Evolutionary conservation across 2,888 invertebrate species (phyloP).

Genomic region (Ypsolopha scabrella): DNA sequence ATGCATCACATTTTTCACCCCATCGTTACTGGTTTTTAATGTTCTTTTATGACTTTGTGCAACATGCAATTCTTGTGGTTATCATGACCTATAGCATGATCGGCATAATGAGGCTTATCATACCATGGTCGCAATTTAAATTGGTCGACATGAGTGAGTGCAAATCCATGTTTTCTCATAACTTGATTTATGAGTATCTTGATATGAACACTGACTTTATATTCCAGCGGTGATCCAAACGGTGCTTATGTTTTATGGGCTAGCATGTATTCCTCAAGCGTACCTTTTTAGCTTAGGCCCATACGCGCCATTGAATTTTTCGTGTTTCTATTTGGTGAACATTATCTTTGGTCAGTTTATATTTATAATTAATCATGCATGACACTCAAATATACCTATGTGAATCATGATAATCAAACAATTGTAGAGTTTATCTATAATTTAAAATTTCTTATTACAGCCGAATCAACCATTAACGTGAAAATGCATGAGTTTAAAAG

Average conservation of each 20-base stretch:
- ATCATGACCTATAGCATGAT: constrained; percentile 30
- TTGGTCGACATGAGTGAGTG: constrained; percentile 38
- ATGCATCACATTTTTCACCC: constrained; percentile 45
- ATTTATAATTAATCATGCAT: not conserved
- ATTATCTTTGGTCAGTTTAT: constrained; percentile 39
- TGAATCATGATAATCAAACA: not conserved
- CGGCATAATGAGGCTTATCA: constrained; percentile 22
- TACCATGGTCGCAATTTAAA: constrained; percentile 22
- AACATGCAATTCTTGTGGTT: constrained; percentile 28
- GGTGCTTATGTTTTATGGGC: constrained; percentile 36
- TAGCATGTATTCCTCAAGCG: constrained; percentile 49
- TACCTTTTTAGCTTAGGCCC: constrained; percentile 51
- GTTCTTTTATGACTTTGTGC: constrained; percentile 37
- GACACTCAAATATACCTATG: not conserved
- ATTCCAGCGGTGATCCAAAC: constrained; percentile 38
- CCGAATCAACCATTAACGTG: constrained; percentile 32
- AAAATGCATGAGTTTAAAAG: too few species aligned
- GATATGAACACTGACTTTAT: not conserved
- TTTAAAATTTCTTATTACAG: constrained; percentile 16
- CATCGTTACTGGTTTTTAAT: constrained; percentile 40
- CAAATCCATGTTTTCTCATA: constrained; percentile 1
- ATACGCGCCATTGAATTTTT: constrained; percentile 36
- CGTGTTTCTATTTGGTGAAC: constrained; percentile 44
- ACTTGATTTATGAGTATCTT: too few species aligned
- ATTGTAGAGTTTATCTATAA: too few species aligned